Conservation (phyloP, 2,888 invertebrate species). For the Oscheius sp. region DNA sequence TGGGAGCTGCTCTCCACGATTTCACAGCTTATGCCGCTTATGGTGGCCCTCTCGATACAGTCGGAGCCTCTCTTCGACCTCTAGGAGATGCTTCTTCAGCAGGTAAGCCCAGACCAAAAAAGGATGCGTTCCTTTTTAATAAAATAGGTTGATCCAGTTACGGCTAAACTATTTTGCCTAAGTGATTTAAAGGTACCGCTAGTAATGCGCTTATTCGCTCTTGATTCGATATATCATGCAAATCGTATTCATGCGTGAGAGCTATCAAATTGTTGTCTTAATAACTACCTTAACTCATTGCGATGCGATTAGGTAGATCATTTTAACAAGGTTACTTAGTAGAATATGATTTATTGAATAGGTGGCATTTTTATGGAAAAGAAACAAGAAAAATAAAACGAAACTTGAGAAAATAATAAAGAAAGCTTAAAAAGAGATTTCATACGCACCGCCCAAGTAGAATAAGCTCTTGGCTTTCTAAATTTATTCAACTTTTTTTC, state of each 20-base stretch:
- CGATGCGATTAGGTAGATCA: not conserved
- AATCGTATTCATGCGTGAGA: constrained; percentile 24
- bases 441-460: too few relatives aligned
- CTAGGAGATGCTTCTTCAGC: constrained; percentile 42
- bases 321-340: not conserved
- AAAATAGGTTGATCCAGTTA: constrained; percentile 11
- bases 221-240: constrained; percentile 26
- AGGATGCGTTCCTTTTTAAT: not conserved
- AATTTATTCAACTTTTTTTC: too few relatives aligned
- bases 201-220: constrained; percentile 26
- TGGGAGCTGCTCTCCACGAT: constrained; percentile 49
- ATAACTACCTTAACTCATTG: not conserved
- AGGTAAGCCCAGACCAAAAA: too few relatives aligned
- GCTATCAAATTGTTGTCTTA: constrained; percentile 12
- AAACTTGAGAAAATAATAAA: too few relatives aligned
- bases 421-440: too few relatives aligned
- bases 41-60: constrained; percentile 46
- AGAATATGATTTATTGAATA: not conserved
- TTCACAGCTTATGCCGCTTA: constrained; percentile 50
- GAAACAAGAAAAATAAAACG: too few relatives aligned
- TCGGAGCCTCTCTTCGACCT: constrained; percentile 47
- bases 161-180: constrained; percentile 20
- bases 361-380: too few relatives aligned
- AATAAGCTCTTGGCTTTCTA: too few relatives aligned
- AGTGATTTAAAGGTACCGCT: constrained; percentile 24